Evolutionary conservation across 2,888 invertebrate species (phyloP).

Genomic region (Cerceris ruficornis): DNA sequence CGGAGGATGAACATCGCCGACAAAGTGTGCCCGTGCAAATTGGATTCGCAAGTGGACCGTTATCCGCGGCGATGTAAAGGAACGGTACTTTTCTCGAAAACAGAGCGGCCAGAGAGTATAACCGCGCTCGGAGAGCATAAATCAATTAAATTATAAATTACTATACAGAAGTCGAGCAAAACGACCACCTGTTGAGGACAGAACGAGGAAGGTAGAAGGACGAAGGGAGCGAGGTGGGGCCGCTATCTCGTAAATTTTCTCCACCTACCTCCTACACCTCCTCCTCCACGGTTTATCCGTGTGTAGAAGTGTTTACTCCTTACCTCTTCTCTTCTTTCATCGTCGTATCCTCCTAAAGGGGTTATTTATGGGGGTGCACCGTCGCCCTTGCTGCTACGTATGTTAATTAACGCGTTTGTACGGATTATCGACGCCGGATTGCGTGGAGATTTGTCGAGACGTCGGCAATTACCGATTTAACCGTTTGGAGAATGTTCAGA

Average conservation of each 20-base stretch:
- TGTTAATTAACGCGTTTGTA: conserved; percentile 38
- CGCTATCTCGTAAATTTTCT: conserved; percentile 81
- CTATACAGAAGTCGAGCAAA: conserved; percentile 79
- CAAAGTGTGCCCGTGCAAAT: conserved; percentile 39
- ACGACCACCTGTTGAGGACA: conserved; percentile 81
- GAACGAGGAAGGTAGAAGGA: conserved; percentile 70
- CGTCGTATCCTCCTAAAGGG: conserved; percentile 36
- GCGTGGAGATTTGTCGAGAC: too few relatives aligned
- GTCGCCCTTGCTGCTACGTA: conserved; percentile 19
- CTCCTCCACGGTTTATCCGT: conserved; percentile 54
- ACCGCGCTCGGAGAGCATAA: conserved; percentile 65
- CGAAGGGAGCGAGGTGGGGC: conserved; percentile 75
- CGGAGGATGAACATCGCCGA: conserved; percentile 3
- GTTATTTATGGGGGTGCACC: conserved; percentile 47
- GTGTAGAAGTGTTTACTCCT: conserved; percentile 62
- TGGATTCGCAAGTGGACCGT: conserved; percentile 55
- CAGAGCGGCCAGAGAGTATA: conserved; percentile 40
- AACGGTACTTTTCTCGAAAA: conserved; percentile 59
- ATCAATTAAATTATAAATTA: conserved; percentile 81
- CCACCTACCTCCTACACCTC: conserved; percentile 70
- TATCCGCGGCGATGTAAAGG: conserved; percentile 50
- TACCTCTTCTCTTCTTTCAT: conserved; percentile 52
- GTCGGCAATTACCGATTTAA: too few relatives aligned
- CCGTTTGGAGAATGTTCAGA: too few relatives aligned
- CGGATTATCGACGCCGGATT: neutral